phyloP scores from a whole-genome alignment of 1,140 invertebrate genomes.

The Saccostrea echinata region DNA sequence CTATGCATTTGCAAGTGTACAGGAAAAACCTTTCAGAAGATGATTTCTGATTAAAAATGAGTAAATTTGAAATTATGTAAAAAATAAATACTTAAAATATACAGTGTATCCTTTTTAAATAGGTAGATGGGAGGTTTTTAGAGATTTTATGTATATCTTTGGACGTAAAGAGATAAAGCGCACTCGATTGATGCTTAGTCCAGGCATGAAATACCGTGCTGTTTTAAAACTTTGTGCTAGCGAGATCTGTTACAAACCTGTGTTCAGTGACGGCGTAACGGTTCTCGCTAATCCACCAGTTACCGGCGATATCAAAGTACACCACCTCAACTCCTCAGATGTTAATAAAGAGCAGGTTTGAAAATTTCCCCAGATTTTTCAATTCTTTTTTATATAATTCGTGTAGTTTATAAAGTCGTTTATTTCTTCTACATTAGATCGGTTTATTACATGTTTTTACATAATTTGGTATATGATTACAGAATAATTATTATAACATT shows the following conservation, averaged over 20 bases:
- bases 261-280: conserved; percentile 55
- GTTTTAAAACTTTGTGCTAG: conserved; percentile 56
- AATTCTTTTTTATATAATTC: too few species aligned
- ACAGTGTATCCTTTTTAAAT: not conserved
- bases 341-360: conserved; percentile 30
- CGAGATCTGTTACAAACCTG: conserved; percentile 48
- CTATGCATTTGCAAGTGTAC: too few species aligned
- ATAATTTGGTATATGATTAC: too few species aligned
- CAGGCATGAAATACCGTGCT: conserved; percentile 53
- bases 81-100: too few species aligned
- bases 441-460: too few species aligned
- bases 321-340: conserved; percentile 7
- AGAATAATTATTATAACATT: too few species aligned
- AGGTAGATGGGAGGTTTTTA: conserved; percentile 51
- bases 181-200: conserved; percentile 33
- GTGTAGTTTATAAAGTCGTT: not conserved
- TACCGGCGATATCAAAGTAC: conserved; percentile 45
- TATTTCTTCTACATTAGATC: too few species aligned
- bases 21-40: too few species aligned
- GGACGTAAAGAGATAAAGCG: conserved; percentile 25
- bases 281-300: conserved; percentile 48
- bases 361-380: too few species aligned
- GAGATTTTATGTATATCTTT: conserved; percentile 30
- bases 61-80: too few species aligned
- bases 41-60: too few species aligned